Percentiles rank a stretch among this genome's conserved stretches.
Conservation (phyloP, 2,113 vertebrate species). For the Rallus limicola region DNA sequence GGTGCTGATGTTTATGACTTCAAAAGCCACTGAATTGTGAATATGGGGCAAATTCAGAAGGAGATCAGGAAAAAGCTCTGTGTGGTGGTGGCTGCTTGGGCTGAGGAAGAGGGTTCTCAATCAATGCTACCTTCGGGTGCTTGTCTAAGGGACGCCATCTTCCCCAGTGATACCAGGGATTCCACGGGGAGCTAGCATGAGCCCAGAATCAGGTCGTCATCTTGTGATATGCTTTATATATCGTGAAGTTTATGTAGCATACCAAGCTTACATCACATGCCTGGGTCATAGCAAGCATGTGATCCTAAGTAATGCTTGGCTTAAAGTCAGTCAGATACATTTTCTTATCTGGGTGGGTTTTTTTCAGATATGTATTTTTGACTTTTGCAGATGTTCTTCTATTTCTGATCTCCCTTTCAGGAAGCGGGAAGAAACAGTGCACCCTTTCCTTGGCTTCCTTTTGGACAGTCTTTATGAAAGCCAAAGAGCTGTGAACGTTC, state of each 20-base stretch:
- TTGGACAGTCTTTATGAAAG: not conserved
- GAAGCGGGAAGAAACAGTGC: not conserved
- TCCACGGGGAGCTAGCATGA: not conserved
- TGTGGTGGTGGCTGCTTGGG: not conserved
- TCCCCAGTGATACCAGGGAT: not conserved
- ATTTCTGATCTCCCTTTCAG: not conserved
- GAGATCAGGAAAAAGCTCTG: constrained; percentile 40
- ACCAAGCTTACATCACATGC: too few relatives aligned
- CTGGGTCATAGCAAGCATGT: not conserved
- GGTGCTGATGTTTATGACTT: constrained; percentile 80
- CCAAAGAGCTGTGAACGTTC: not conserved
- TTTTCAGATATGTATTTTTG: not conserved
- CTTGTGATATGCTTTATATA: not conserved
- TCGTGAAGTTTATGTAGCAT: fast-evolving
- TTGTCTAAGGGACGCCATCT: not conserved
- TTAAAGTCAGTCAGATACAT: not conserved
- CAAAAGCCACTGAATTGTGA: constrained; percentile 81
- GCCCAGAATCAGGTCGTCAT: not conserved
- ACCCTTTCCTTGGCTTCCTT: not conserved
- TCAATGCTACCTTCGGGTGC: not conserved
- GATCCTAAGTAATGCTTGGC: not conserved
- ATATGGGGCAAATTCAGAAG: constrained; percentile 75
- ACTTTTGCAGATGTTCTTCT: not conserved
- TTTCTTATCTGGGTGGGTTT: not conserved
- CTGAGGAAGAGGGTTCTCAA: not conserved